Evolutionary conservation across 2,797 vertebrate species (phyloP).

Genomic region (Anguilla anguilla): DNA sequence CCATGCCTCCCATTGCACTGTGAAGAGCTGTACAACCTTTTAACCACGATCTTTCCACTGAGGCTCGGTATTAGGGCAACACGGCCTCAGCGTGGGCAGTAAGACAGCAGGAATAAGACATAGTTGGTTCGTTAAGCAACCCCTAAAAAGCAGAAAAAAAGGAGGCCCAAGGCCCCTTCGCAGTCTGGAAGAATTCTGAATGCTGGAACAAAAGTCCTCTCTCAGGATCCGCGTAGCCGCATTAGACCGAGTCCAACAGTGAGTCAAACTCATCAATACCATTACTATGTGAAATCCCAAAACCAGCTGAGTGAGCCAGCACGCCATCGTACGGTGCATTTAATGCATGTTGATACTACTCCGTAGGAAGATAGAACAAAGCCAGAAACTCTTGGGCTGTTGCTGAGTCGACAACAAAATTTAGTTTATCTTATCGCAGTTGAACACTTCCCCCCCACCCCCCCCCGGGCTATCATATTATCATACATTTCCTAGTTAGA

Average conservation of each 20-base stretch:
- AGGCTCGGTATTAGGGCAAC: background rate
- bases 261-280: background rate
- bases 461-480: background rate
- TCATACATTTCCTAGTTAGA: background rate
- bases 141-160: constrained; percentile 4
- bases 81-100: background rate
- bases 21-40: background rate
- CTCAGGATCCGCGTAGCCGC: background rate
- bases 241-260: background rate
- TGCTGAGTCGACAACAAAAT: background rate
- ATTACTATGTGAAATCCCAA: constrained; percentile 30
- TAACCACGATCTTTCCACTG: background rate
- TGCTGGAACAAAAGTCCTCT: background rate
- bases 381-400: background rate
- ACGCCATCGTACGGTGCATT: background rate
- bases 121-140: constrained; percentile 22
- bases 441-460: background rate
- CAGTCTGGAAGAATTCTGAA: constrained; percentile 23
- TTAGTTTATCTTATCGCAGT: background rate
- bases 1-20: background rate
- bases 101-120: constrained; percentile 7
- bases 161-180: constrained; percentile 16
- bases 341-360: background rate
- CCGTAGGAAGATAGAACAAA: background rate
- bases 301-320: background rate